Evolutionary conservation across 2,113 vertebrate species (phyloP).

Genomic region (Vulpes lagopus): DNA sequence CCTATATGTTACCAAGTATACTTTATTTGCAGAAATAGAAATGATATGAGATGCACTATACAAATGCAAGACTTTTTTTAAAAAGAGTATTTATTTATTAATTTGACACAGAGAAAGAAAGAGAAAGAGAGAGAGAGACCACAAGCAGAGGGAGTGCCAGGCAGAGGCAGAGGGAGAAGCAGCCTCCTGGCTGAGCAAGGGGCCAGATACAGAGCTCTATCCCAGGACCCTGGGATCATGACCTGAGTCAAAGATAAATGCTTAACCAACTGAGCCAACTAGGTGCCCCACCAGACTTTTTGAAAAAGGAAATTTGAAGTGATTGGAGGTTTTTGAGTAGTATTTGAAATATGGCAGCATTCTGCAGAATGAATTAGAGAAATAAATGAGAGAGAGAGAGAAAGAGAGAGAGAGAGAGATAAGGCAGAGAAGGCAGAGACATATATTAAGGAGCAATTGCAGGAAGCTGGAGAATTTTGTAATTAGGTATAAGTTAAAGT

Average conservation of each 20-base stretch:
- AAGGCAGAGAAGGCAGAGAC: background rate
- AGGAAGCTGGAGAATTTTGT: background rate
- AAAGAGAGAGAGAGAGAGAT: background rate
- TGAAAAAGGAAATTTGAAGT: background rate
- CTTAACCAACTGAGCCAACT: no score
- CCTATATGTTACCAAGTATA: background rate
- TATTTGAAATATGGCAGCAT: background rate
- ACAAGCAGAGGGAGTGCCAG: no score
- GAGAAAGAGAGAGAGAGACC: no score
- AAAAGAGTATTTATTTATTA: no score
- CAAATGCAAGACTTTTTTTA: background rate
- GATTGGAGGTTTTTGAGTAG: background rate
- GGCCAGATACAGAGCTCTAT: no score
- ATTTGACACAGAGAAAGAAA: no score
- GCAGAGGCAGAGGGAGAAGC: no score
- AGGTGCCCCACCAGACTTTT: no score
- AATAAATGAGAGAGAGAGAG: background rate
- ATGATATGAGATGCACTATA: background rate
- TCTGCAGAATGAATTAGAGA: background rate
- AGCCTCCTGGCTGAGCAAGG: no score
- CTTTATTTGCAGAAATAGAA: conserved; percentile 11
- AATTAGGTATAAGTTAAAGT: background rate
- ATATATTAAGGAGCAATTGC: background rate
- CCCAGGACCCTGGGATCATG: no score
- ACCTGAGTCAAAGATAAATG: no score